These are phyloP conservation scores for Galbula dea DNA, from an alignment of 2,113 vertebrate genomes.

Conservation along the genomic window DNA sequence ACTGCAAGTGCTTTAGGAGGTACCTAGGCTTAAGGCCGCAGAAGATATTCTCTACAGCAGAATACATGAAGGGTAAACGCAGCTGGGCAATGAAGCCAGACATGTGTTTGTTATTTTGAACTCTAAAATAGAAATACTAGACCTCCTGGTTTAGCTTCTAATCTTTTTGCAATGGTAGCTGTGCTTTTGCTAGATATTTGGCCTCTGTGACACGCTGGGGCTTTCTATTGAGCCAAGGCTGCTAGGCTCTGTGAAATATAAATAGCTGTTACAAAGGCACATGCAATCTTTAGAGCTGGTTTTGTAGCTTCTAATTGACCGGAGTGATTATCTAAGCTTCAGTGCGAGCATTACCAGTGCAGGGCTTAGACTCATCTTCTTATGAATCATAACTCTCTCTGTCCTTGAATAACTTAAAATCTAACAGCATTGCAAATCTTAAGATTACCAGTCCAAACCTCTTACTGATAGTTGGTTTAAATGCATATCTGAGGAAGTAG, in stretches of 20 bases:
- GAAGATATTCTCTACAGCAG: neutral
- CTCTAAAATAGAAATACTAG: neutral
- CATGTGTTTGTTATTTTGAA: neutral
- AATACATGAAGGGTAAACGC: neutral
- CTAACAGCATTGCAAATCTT: neutral
- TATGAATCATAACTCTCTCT: constrained; percentile 42
- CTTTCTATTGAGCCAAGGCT: neutral
- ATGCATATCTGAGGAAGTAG: neutral
- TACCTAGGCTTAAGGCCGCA: neutral
- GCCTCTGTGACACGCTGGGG: neutral
- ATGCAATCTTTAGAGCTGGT: neutral
- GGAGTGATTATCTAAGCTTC: neutral
- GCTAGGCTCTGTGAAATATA: neutral
- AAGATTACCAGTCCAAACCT: neutral
- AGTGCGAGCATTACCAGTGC: neutral
- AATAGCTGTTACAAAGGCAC: neutral
- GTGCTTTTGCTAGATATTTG: neutral
- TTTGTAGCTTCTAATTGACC: constrained; percentile 18
- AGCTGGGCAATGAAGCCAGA: neutral
- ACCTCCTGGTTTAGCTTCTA: neutral
- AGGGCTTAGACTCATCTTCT: constrained; percentile 35
- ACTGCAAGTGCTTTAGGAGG: neutral
- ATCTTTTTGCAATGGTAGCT: neutral
- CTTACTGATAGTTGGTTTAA: neutral
- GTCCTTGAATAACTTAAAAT: constrained; percentile 18